phyloP scores from a whole-genome alignment of 2,888 invertebrate genomes.

The Scaptomyza polygonia region DNA sequence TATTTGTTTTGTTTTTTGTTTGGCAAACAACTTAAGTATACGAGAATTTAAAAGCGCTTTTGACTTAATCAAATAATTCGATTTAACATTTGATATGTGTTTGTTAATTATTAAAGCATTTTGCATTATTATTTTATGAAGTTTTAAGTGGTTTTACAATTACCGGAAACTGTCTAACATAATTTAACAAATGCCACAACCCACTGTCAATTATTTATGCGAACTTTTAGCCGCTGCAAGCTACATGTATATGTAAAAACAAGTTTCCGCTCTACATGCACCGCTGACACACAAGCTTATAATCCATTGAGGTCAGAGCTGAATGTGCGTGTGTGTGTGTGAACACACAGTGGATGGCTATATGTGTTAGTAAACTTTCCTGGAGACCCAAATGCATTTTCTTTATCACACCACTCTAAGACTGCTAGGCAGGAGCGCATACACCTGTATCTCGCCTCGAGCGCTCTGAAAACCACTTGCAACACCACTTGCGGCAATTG shows the following conservation, averaged over 20 bases:
- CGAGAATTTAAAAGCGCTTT: too few species aligned
- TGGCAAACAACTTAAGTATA: too few species aligned
- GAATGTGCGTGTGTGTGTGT: constrained; percentile 3
- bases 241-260: constrained; percentile 22
- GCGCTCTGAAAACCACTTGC: constrained; percentile 65
- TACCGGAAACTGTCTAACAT: constrained; percentile 1
- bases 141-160: neutral
- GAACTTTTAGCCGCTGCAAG: constrained; percentile 28
- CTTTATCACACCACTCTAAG: constrained; percentile 60
- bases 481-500: constrained; percentile 72
- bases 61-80: neutral
- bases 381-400: constrained; percentile 63
- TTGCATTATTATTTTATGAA: constrained; percentile 1
- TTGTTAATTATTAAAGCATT: neutral
- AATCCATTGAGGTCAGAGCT: constrained; percentile 63
- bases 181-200: constrained; percentile 11
- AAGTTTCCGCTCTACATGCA: constrained; percentile 62
- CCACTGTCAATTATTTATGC: constrained; percentile 39
- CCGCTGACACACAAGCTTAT: constrained; percentile 41
- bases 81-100: neutral
- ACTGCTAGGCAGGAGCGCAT: constrained; percentile 21
- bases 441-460: constrained; percentile 37
- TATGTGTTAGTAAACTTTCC: constrained; percentile 28
- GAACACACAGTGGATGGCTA: constrained; percentile 4
- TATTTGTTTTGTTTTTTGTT: neutral